phyloP scores from a whole-genome alignment of 2,113 vertebrate species.

The Neomonachus schauinslandi region DNA sequence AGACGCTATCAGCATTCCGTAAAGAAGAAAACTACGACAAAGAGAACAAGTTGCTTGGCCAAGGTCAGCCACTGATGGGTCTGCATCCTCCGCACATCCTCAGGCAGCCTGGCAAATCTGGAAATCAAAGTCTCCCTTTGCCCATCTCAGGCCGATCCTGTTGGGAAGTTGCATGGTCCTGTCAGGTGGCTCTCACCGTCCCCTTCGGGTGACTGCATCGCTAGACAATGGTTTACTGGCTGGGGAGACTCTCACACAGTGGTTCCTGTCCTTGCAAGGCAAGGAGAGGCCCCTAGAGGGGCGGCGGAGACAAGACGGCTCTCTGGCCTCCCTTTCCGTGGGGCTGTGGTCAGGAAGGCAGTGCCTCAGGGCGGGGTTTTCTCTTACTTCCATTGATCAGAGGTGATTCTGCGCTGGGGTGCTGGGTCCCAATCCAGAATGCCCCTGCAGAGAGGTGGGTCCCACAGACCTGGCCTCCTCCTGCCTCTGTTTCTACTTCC shows the following conservation, averaged over 20 bases:
- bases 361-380: accelerated
- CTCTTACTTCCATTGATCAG: not conserved
- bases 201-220: not conserved
- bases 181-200: not conserved
- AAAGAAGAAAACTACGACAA: not conserved
- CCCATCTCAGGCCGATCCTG: not conserved
- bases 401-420: too few relatives aligned
- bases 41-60: not conserved
- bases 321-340: not conserved
- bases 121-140: not conserved
- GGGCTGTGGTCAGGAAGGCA: not conserved
- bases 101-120: too few relatives aligned
- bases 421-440: not conserved
- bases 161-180: not conserved
- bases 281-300: not conserved
- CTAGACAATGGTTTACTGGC: not conserved
- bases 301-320: accelerated
- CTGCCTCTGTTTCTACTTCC: not conserved
- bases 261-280: not conserved
- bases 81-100: not conserved
- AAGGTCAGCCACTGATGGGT: not conserved
- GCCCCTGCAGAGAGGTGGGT: not conserved
- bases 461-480: not conserved
- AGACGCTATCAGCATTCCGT: too few relatives aligned
- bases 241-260: not conserved